Base-by-base conservation (phyloP, 2,797 vertebrate species). In the Momotus momota region DNA sequence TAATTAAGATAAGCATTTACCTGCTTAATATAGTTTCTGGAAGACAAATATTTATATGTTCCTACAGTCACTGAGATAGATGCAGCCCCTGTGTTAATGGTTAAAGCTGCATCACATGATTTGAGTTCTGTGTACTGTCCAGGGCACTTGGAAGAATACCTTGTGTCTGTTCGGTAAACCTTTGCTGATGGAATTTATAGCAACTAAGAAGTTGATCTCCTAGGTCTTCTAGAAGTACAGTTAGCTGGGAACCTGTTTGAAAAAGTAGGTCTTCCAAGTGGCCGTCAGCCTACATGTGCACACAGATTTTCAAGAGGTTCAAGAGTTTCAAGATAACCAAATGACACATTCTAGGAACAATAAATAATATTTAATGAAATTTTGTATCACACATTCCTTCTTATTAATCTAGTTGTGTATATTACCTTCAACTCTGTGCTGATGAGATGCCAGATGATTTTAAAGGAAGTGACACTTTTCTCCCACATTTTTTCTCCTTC, bases 1-100 rank as follows among this genome's bases (percentile, higher is more conserved):
- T 58, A 86, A 81, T 78, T 81, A 90, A 58, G 22, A 19, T 19
- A 74, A 82, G 22, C 11, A 46, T 90, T 94, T 79, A 72, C 14
- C 14, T 81, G 26, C 43, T 46, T 81, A 51, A 35, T 14, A 21
- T 15, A 69, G 35, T 41, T 57, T 46, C 35, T 6, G 6, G 23
- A 81, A 84, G 70, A 66, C 15, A 84, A 81, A 67, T 79, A 84
- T 60, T 77, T 55, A 38, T 49, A 48, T 4, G 61, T 93, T 81
- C 67, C 61, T 81, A 49, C 38, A 46, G 2, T 29, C 41, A 51
- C 15, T 22, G 41, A 84, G 41, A 49, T 2, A 71, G 70, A 64
- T 9, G 20, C 43, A 84, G 46, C 25, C 21, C 11, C 54, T 57
- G 2, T 2, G 17, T 58, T 35, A 60, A 3, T n/a, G 26, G 23